Percentiles rank a stretch among this genome's conserved stretches.
phyloP scores from a whole-genome alignment of 2,797 vertebrate species.

The Somateria mollissima region DNA sequence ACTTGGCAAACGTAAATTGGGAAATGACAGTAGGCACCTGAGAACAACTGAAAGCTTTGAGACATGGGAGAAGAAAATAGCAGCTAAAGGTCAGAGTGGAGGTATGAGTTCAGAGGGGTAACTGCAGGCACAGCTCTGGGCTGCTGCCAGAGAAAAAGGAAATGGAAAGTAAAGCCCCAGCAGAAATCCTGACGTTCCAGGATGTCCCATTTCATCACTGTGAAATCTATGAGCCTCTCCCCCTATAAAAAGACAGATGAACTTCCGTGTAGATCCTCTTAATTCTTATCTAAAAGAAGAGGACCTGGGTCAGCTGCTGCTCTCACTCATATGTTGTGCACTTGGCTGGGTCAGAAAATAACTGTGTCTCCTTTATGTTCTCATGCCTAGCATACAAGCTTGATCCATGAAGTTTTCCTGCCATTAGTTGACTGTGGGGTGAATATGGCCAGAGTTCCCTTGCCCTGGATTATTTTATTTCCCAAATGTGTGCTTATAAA shows the following conservation, averaged over 20 bases:
- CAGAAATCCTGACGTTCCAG: neutral
- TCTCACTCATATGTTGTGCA: neutral
- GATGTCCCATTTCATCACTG: conserved; percentile 26
- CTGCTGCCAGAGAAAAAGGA: conserved; percentile 11
- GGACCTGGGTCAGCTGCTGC: neutral
- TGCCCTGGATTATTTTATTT: neutral
- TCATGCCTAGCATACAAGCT: neutral
- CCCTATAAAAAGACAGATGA: conserved; percentile 33
- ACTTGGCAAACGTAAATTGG: neutral
- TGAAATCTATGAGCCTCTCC: neutral
- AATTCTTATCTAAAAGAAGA: neutral
- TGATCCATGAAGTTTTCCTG: neutral
- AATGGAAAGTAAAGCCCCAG: neutral
- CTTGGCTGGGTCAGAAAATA: neutral
- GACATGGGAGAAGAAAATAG: neutral
- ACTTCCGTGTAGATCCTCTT: conserved; percentile 4
- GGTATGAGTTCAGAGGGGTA: neutral
- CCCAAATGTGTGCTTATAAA: neutral
- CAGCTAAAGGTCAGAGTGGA: conserved; percentile 32
- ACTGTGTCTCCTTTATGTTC: neutral
- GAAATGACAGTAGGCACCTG: neutral
- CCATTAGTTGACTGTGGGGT: neutral
- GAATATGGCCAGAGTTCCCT: fast-evolving
- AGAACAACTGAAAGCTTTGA: conserved; percentile 26
- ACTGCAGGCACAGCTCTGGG: neutral